Base-by-base conservation (phyloP, 2,113 vertebrate genomes). In the Probosciger aterrimus region DNA sequence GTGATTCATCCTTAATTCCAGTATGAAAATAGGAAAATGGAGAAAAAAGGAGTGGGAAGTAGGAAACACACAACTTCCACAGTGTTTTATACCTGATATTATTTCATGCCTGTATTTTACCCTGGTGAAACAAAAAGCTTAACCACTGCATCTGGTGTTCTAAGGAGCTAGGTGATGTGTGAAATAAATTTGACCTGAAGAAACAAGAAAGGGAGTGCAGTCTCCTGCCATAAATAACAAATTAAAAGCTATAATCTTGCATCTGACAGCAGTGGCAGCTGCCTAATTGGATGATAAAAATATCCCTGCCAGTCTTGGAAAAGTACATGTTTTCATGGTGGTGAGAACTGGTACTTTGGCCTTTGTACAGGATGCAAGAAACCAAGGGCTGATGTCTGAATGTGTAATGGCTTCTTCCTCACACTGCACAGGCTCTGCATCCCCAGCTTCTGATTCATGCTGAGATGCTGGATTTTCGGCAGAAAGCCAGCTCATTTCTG, bases 391-490 rank as follows among this genome's bases (percentile, higher is more conserved):
- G 3, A 18, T 60, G 46, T 50, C 92, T 94, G 83, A 65, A 20
- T 43, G 39, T 62, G 77, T 82, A 88, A 93, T 90, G 95, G 88
- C 84, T 82, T 84, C 60, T 93, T 46, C 52, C 47, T 60, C 70
- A 62, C 0, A 0, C 90, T 74, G 82, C 73, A 49, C 37, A 75
- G 94, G 82, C 70, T 92, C 70, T 0, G 23, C 55, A 53, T 86
- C 82, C 46, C 50, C 65, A 33, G 69, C 57, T 52, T 86, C 83
- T 96, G 96, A 96, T 84, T 96, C 95, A 92, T 86, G 27, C 84
- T 33, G 82, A 86, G 63, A 81, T 74, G 39, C 52, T 80, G 79
- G 62, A 17, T 91, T 91, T 68, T 60, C 52, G 68, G 14, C 80
- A 49, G 62, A 92, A 93, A 94, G 49, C n/a, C 81, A 90, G 74